A percentile compares a stretch with the other conserved stretches of the same genome.
Evolutionary conservation across 2,888 invertebrate species (phyloP).

Genomic region (Sympetrum striolatum): DNA sequence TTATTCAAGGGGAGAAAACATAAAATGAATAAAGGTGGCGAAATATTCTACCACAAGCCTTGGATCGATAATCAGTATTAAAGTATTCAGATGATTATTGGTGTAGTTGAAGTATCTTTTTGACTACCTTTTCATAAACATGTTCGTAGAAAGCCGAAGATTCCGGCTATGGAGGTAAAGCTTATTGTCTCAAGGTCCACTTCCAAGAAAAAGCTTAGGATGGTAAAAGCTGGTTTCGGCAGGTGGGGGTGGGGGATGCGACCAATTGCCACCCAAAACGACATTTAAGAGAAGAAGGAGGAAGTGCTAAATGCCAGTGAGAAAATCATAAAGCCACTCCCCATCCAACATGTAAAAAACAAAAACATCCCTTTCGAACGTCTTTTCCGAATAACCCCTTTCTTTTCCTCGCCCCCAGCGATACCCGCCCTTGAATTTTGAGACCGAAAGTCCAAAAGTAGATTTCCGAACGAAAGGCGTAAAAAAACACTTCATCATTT

Average conservation of each 20-base stretch:
- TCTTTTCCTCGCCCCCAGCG: not conserved
- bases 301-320: conserved; percentile 34
- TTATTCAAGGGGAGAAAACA: too few species aligned
- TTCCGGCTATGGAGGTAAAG: too few species aligned
- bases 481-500: not conserved
- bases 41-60: too few species aligned
- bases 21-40: too few species aligned
- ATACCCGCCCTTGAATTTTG: not conserved
- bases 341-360: not conserved
- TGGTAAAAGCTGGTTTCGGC: not conserved
- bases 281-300: conserved; percentile 6
- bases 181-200: too few species aligned
- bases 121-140: too few species aligned
- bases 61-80: too few species aligned
- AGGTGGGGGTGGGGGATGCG: not conserved
- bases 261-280: conserved; percentile 7
- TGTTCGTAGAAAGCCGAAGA: too few species aligned
- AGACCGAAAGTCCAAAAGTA: not conserved
- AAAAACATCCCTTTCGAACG: not conserved
- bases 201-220: too few species aligned
- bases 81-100: too few species aligned
- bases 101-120: too few species aligned
- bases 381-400: not conserved
- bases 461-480: not conserved
- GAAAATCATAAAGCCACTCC: not conserved